Percentiles rank a stretch among this genome's conserved stretches.
These are phyloP conservation scores for Zeugodacus cucurbitae DNA, from an alignment of 1,140 invertebrate genomes.

Conservation along the genomic window DNA sequence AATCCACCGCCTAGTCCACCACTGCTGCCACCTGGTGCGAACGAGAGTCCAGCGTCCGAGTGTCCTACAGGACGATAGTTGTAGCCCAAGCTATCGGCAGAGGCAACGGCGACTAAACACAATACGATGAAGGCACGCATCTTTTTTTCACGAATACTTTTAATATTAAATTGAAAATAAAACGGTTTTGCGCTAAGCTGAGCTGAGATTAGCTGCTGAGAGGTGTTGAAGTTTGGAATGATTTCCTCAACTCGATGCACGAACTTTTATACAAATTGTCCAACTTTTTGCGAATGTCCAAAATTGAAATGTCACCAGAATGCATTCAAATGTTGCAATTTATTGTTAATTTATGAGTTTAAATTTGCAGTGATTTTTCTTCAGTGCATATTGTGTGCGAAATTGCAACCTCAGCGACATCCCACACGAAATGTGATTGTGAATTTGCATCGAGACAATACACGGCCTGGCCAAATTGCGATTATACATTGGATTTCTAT, in stretches of 20 bases:
- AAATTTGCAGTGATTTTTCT: background rate
- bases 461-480: background rate
- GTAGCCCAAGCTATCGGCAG: constrained; percentile 61
- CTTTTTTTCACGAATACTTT: background rate
- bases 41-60: constrained; percentile 54
- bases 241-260: background rate
- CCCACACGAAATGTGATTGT: background rate
- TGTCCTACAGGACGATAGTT: constrained; percentile 60
- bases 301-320: background rate
- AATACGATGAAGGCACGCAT: constrained; percentile 44
- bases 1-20: background rate
- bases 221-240: background rate
- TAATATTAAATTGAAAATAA: background rate
- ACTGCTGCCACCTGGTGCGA: constrained; percentile 50
- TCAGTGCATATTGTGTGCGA: background rate
- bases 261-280: background rate
- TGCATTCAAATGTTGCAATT: background rate
- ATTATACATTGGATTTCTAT: background rate
- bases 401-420: background rate
- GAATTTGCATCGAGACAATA: background rate
- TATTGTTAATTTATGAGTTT: background rate
- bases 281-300: background rate
- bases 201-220: background rate
- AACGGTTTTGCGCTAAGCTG: background rate
- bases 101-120: constrained; percentile 58